Evolutionary conservation across 2,113 vertebrate genomes (phyloP), one percentile per base, ranked within the genome.

Genomic region (Crocuta crocuta): DNA sequence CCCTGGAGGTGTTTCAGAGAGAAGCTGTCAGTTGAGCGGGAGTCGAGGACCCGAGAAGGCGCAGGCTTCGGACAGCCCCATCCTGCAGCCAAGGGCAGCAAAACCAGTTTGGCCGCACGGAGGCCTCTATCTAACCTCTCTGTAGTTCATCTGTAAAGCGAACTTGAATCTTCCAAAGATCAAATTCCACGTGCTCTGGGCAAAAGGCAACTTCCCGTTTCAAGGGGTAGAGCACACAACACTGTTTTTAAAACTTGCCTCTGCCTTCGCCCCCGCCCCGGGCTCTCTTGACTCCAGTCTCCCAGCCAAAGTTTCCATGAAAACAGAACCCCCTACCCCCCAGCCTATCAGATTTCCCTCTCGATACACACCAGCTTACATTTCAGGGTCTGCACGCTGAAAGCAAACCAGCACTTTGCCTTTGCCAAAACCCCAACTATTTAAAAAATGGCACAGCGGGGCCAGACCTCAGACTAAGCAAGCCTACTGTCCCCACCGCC

Each of bases 371-470:
- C 0, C 15, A 26, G 96, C 94, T 94, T 68, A 76, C 74, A 31
- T 97, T 96, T 76, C 93, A 85, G 89, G 71, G 78, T 90, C 88
- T 95, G 55, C 58, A 76, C 9, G 35, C 78, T 0, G 15, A 92
- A 81, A 96, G 93, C 88, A 71, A 65, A 79, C 0, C 1, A 73
- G 80, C 93, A 66, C 39, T 53, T 79, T 61, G 95, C 81, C 81
- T 97, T 88, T 95, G 88, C 97, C 97, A 94, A 98, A 97, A 91
- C 97, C 96, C 91, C 93, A 97, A 84, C 78, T 97, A 97, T 97
- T 95, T 91, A 39, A 98, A 97, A 91, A 89, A 92, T 79, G 92
- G 81, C 90, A 17, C 33, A 73, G 87, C 23, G 35, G 66, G 35
- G 88, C 97, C 87, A 96, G 97, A 93, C 95, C 94, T 96, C 98